These are phyloP conservation scores for Scytalopus superciliaris DNA, from an alignment of 2,113 vertebrate genomes.

Conservation along the genomic window DNA sequence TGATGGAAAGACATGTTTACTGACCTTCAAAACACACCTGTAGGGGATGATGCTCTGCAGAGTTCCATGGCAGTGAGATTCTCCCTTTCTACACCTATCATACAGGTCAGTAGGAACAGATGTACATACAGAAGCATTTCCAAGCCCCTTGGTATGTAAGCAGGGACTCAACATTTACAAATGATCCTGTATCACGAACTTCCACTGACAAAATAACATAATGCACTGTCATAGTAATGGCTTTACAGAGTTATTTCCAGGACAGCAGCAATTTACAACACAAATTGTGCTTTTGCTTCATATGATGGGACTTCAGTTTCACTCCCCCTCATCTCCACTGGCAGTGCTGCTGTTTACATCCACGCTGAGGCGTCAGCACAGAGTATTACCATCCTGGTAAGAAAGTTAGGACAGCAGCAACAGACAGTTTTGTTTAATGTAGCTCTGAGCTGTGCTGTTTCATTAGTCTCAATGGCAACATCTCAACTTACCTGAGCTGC, in stretches of 20 bases:
- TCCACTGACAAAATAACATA: neutral
- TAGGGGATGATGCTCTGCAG: neutral
- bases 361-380: accelerated
- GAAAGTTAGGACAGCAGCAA: neutral
- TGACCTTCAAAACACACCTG: neutral
- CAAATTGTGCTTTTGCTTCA: neutral
- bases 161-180: neutral
- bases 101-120: neutral
- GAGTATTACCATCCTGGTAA: neutral
- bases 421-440: constrained; percentile 17
- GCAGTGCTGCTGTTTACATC: neutral
- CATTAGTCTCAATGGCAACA: constrained; percentile 36
- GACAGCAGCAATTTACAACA: neutral
- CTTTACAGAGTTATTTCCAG: neutral
- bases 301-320: neutral
- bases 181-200: neutral
- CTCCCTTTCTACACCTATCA: neutral
- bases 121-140: accelerated
- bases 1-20: neutral
- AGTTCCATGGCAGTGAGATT: neutral
- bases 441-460: constrained; percentile 20
- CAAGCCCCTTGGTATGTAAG: neutral
- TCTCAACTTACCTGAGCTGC: neutral
- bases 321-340: neutral
- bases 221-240: accelerated